These are phyloP conservation scores for Apis florea DNA, from an alignment of 1,140 invertebrate genomes.

Conservation along the genomic window DNA sequence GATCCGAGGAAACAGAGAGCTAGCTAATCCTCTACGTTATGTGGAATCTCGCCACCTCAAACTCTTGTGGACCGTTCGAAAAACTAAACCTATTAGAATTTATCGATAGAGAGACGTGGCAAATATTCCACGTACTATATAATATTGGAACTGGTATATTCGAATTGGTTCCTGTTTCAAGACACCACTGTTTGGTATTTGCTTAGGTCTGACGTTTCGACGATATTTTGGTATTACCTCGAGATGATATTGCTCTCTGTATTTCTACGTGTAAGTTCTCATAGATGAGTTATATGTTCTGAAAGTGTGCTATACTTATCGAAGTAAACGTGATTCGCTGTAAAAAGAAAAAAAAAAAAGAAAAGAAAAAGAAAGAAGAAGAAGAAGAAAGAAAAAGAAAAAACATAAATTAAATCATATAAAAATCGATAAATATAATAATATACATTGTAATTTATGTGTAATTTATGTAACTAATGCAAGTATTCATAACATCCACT, in stretches of 20 bases:
- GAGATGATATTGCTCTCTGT: background rate
- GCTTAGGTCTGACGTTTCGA: conserved; percentile 19
- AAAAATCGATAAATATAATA: no score
- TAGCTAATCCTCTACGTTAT: background rate
- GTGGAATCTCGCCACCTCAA: background rate
- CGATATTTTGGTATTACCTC: background rate
- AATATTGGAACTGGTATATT: background rate
- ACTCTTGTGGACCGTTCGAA: background rate
- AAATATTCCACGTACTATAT: background rate
- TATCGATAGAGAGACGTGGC: background rate
- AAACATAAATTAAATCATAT: no score
- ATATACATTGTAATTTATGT: no score
- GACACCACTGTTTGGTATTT: background rate
- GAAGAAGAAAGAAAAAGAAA: no score
- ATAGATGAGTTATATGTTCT: no score
- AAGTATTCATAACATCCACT: no score
- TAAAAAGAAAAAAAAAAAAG: no score
- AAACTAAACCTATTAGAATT: background rate
- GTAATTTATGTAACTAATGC: no score
- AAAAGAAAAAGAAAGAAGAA: no score
- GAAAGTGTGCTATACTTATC: background rate
- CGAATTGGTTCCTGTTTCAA: background rate
- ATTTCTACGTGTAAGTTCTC: background rate
- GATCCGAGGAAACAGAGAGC: background rate
- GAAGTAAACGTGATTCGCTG: background rate